Base-by-base conservation (phyloP, 35 echinoderm and acorn worm genomes). In the Heliocidaris erythrogramma region DNA sequence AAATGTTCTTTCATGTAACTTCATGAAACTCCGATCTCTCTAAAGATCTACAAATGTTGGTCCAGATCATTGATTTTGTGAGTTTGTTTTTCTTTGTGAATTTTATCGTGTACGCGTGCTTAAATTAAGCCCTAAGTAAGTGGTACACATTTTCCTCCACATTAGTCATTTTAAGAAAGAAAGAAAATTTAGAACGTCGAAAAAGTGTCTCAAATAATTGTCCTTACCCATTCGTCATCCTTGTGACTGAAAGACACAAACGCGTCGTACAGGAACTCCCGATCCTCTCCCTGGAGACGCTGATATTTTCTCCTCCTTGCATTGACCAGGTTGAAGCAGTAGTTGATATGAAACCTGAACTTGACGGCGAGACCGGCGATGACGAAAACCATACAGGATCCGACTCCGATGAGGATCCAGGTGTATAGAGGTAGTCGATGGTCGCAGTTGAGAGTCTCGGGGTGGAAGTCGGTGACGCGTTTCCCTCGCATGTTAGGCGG, bases 231-330 rank as follows among this genome's bases (percentile, higher is more conserved):
- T 18, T 94, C 95, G 85, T 95, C 85, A 53, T 98, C 97, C 7
- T 94, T 86, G 65, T 90, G 60, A 52, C 97, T 98, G 94, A 94
- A 94, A 16, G 96, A 97, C 53, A 98, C 94, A 49, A 98, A 98
- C 4, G 96, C 97, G 86, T 98, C 97, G 60, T 94, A 96, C 24
- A 95, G 30, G 85, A 93, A 94, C 30, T 86, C 88, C 13, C 30
- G 10, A 59, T 97, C 85, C 24, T 78, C 86, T 18, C 97, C 97
- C 5, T 94, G 13, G 30, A 98, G 16, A 24, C 47, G 35, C 9
- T 96, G 16, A 85, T 98, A 98, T 24, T 90, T 86, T 5, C 90
- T 90, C 5, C 60, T 50, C 49, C 94, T 88, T 5, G 97, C 96
- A 49, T 92, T 97, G 31, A 95, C 91, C 59, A 60, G 59, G 42